Conservation (phyloP, 2,888 invertebrate species). For the Cotesia congregata region DNA sequence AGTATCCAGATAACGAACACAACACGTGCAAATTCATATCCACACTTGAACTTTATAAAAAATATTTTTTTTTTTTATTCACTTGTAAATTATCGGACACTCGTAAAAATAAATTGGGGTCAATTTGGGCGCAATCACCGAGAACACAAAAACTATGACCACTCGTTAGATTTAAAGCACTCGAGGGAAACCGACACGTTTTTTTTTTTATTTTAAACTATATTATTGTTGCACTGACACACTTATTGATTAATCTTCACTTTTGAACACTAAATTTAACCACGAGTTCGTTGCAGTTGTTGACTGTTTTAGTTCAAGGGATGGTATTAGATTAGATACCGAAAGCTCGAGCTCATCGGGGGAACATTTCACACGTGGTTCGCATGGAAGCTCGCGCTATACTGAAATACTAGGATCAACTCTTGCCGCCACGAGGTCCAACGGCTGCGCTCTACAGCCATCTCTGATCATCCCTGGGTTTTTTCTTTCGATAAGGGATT, state of each 20-base stretch:
- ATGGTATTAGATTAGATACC: background rate
- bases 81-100: background rate
- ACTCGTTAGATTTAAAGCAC: background rate
- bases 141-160: background rate
- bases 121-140: background rate
- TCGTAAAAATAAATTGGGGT: background rate
- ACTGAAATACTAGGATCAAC: constrained; percentile 58
- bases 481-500: background rate
- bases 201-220: constrained; percentile 14
- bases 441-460: constrained; percentile 57
- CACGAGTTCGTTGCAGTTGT: no score
- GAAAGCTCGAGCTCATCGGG: background rate
- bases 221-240: background rate
- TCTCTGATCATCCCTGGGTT: no score
- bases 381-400: constrained; percentile 65
- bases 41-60: background rate
- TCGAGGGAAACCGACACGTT: background rate
- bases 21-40: constrained; percentile 46
- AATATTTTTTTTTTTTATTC: constrained; percentile 18
- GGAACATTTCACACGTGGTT: constrained; percentile 51
- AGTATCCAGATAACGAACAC: constrained; percentile 50
- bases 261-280: no score
- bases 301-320: no score
- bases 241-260: no score
- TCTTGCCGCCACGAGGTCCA: constrained; percentile 44